Evolutionary conservation across 1,140 invertebrate species (phyloP), one percentile per base, ranked within the genome.

Genomic region (Pararge aegeria): DNA sequence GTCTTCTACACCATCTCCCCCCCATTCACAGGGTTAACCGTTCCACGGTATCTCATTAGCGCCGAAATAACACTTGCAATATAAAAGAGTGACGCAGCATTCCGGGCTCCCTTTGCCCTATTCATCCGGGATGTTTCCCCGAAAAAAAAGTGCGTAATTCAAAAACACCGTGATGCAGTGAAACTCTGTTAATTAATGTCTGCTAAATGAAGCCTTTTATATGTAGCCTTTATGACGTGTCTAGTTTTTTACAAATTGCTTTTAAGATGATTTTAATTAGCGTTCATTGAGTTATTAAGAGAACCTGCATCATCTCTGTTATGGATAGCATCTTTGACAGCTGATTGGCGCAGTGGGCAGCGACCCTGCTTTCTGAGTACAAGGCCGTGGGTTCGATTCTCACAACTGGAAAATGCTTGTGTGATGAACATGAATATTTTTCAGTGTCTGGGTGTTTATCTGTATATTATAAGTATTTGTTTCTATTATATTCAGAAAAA

Each of bases 21-120:
- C 34, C 34, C 40, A 46, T 20, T 20, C 44, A 46, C 10, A 55
- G 48, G 48, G 60, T 55, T 61, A 64, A 56, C 69, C 77, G 68
- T 75, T 75, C 70, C 48, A 61, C 44, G 53, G 46, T 48, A 70
- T 69, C 73, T 84, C 81, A 82, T 84, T 84, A 82, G 68, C 66
- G 55, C 54, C 69, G 68, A 77, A 81, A 80, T 79, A 78, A 75
- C 77, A 71, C 63, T 68, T 66, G 75, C 74, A 84, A 82, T 82
- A 82, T 76, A 80, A 82, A 82, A 76, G 75, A 74, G 68, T 82
- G 79, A 84, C 65, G 52, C 46, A 55, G 59, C 59, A 49, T 75
- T 58, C 49, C 68, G 66, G 66, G 24, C 52, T 66, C 68, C 56
- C 30, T 34, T 34, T 12, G 56, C 58, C 51, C 20, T 53, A 53